phyloP scores from a whole-genome alignment of 2,113 vertebrate species.

The Tylochromis polylepis region DNA sequence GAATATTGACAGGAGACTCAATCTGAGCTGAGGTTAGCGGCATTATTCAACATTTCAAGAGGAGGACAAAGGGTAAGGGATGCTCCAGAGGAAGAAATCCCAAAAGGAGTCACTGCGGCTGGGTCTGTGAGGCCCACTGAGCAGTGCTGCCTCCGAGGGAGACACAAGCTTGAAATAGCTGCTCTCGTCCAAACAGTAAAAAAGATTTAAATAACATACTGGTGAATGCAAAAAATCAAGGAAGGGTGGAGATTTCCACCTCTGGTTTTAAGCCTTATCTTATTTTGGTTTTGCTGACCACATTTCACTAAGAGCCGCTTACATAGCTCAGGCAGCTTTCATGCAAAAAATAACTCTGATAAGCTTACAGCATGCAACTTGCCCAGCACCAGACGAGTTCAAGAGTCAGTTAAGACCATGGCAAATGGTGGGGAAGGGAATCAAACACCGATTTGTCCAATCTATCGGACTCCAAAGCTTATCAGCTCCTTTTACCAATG shows the following conservation, averaged over 20 bases:
- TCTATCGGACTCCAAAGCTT: neutral
- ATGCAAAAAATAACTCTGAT: neutral
- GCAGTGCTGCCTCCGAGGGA: neutral
- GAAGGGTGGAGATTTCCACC: neutral
- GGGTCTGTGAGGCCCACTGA: neutral
- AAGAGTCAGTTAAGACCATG: neutral
- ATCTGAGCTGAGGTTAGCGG: slow-evolving; percentile 20
- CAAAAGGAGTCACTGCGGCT: neutral
- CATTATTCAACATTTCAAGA: slow-evolving; percentile 31
- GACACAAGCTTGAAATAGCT: neutral
- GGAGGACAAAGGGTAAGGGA: neutral
- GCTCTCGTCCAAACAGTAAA: neutral
- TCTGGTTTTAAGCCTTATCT: neutral
- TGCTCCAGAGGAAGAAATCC: neutral
- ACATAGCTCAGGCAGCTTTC: neutral
- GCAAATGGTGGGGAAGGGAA: neutral
- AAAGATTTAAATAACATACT: neutral
- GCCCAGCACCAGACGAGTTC: neutral
- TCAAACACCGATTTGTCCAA: neutral
- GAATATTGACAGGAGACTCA: slow-evolving; percentile 43
- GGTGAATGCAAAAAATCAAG: neutral
- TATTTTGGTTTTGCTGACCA: neutral
- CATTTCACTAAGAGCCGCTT: neutral
- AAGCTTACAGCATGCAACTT: neutral
- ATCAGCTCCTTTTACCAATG: neutral